Conservation (phyloP, 2,113 vertebrate species). For the Labrus mixtus region DNA sequence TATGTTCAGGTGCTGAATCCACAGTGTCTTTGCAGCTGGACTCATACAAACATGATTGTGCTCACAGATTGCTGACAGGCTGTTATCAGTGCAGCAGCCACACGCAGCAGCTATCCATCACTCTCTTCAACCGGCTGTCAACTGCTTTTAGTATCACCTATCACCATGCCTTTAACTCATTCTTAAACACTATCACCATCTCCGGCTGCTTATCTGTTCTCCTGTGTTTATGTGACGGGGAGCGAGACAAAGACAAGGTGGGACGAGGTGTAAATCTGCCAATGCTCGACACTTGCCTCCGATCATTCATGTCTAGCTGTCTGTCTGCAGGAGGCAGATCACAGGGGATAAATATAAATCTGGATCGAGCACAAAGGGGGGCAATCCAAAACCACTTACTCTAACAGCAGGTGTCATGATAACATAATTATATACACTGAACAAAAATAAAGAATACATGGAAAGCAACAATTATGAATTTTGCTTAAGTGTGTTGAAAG, state of each 20-base stretch:
- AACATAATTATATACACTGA: background rate
- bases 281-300: background rate
- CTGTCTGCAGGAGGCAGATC: conserved; percentile 14
- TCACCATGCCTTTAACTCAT: conserved; percentile 10
- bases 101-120: conserved; percentile 43
- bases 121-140: conserved; percentile 14
- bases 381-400: conserved; percentile 7
- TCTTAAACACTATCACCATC: conserved; percentile 6
- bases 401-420: background rate
- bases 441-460: background rate
- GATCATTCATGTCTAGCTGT: conserved; percentile 25
- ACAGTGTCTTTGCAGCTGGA: background rate
- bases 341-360: conserved; percentile 27
- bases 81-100: conserved; percentile 23
- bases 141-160: conserved; percentile 25
- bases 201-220: conserved; percentile 35
- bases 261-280: conserved; percentile 53
- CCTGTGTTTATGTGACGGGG: conserved; percentile 9
- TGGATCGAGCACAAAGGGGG: conserved; percentile 1
- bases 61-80: conserved; percentile 19
- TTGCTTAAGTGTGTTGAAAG: background rate
- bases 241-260: conserved; percentile 11
- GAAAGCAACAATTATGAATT: background rate
- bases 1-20: background rate
- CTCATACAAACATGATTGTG: background rate